phyloP scores from a whole-genome alignment of 1,140 invertebrate species.

The Trichonephila inaurata region DNA sequence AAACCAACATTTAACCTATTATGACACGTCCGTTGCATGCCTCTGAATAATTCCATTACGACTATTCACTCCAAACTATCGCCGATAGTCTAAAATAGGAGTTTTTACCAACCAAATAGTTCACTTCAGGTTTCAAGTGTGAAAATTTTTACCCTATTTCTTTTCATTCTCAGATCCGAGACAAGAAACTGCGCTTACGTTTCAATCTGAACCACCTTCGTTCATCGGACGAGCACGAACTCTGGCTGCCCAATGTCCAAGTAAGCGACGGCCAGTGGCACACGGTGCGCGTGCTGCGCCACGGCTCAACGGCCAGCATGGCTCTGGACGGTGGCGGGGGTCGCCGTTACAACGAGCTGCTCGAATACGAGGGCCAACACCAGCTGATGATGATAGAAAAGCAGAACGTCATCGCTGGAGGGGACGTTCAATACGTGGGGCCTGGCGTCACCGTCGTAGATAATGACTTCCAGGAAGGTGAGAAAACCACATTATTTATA shows the following conservation, averaged over 20 bases:
- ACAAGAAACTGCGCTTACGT: slow-evolving; percentile 92
- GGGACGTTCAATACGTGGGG: slow-evolving; percentile 96
- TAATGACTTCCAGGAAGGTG: slow-evolving; percentile 95
- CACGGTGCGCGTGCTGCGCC: slow-evolving; percentile 89
- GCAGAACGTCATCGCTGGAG: slow-evolving; percentile 96
- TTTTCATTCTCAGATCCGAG: slow-evolving; percentile 82
- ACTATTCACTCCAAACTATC: too few species aligned
- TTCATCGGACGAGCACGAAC: slow-evolving; percentile 90
- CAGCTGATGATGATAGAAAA: slow-evolving; percentile 96
- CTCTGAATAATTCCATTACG: too few species aligned
- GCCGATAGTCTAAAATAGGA: too few species aligned
- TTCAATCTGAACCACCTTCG: slow-evolving; percentile 95
- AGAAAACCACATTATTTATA: slow-evolving; percentile 51
- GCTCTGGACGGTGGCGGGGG: slow-evolving; percentile 97
- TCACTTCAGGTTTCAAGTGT: too few species aligned
- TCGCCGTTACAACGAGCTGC: slow-evolving; percentile 95
- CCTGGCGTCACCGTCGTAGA: slow-evolving; percentile 90
- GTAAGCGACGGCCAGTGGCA: slow-evolving; percentile 99
- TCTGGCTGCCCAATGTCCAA: slow-evolving; percentile 93
- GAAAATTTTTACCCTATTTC: background rate
- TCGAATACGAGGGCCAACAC: slow-evolving; percentile 91
- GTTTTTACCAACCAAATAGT: too few species aligned
- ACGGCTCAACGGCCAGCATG: slow-evolving; percentile 94
- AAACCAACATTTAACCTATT: too few species aligned
- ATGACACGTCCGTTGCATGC: too few species aligned